Evolutionary conservation across 2,888 invertebrate genomes (phyloP), one percentile per base, ranked within the genome.

Genomic region (Sepiola atlantica): DNA sequence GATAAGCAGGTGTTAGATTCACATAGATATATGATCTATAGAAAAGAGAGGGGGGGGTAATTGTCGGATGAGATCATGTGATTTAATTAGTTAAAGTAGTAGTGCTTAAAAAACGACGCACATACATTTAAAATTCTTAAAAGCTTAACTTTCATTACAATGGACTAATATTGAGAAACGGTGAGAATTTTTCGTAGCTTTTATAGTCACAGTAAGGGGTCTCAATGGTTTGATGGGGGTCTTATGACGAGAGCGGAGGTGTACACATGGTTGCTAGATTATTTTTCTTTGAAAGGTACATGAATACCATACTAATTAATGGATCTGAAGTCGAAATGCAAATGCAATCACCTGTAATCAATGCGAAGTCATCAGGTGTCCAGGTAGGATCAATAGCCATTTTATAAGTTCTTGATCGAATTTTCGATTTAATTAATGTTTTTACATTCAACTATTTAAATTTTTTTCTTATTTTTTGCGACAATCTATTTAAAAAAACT

Each of bases 311-410:
- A n/a, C 14, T 18, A 77, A 77, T 77, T 77, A 77, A 28, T 77
- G 28, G 77, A 77, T 77, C 77, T n/a, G 10, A 77, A n/a, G 28
- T 77, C 12, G 77, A n/a, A 77, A 77, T 77, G n/a, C 77, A 77
- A 77, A 77, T n/a, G 77, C 28, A 77, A 77, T 77, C 77, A 77
- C 77, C 77, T 77, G 77, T 77, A 77, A 77, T 77, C 77, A 77
- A 77, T 77, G 28, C 77, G n/a, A 16, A n/a, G 77, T n/a, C 77
- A 77, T 77, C 77, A 77, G 77, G 77, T 77, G 77, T 77, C n/a
- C 12, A n/a, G 10, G 0, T 28, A 77, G 77, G 77, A 77, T 77
- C 77, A 77, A 77, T 77, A 77, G n/a, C 28, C n/a, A 45, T 77
- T 77, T 77, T 77, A 77, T 14, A 77, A n/a, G 77, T n/a, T n/a